Conservation (phyloP, 1,140 invertebrate genomes). For the Panulirus ornatus region DNA sequence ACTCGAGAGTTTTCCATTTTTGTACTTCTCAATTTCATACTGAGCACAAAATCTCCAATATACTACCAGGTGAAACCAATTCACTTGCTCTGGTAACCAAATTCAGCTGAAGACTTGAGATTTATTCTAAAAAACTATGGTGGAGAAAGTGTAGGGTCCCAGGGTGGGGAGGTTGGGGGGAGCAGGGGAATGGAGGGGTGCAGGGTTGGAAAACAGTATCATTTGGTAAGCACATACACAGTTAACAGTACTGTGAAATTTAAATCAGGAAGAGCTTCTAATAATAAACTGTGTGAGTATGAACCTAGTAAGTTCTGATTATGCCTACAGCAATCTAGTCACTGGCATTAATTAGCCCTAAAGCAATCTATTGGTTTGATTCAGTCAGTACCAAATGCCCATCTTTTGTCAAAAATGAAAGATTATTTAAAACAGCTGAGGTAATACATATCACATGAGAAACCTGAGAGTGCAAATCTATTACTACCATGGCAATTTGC, state of each 20-base stretch:
- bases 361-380: conserved; percentile 25
- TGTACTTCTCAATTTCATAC: background rate
- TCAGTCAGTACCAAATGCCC: conserved; percentile 56
- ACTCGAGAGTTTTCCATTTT: too few relatives aligned
- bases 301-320: background rate
- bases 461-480: conserved; percentile 64
- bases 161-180: background rate
- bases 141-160: background rate
- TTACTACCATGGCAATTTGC: conserved; percentile 52
- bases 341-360: background rate
- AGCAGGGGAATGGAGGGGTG: conserved; percentile 7
- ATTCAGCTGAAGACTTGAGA: background rate
- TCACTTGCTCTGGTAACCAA: background rate
- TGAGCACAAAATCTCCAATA: background rate
- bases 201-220: conserved; percentile 10
- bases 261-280: background rate
- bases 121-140: background rate
- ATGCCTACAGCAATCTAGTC: background rate
- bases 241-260: background rate
- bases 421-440: conserved; percentile 57
- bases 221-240: background rate
- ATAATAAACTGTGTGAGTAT: background rate
- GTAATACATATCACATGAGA: conserved; percentile 68
- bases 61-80: background rate
- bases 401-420: conserved; percentile 31